phyloP scores from a whole-genome alignment of 1,140 invertebrate species.

The Anthonomus grandis region DNA sequence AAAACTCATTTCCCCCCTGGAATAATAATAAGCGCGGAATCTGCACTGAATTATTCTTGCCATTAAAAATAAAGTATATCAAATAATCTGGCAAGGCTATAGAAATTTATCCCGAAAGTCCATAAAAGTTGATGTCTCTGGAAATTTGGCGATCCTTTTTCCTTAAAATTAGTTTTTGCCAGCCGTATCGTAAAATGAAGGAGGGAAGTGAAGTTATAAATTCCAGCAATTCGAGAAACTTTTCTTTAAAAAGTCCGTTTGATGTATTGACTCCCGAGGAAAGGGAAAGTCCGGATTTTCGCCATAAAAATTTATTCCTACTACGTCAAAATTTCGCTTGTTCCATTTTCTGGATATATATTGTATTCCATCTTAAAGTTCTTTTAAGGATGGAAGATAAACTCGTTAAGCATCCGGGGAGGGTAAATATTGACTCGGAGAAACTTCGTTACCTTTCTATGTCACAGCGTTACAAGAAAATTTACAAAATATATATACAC shows the following conservation, averaged over 20 bases:
- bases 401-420: slow-evolving; percentile 5
- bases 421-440: slow-evolving; percentile 7
- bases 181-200: slow-evolving; percentile 7
- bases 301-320: slow-evolving; percentile 19
- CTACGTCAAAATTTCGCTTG: slow-evolving; percentile 12
- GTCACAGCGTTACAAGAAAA: background rate
- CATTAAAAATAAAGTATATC: too few relatives aligned
- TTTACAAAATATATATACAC: too few relatives aligned
- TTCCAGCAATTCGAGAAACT: slow-evolving; percentile 2
- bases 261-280: slow-evolving; percentile 11
- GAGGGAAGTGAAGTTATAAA: slow-evolving; percentile 6
- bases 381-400: slow-evolving; percentile 8
- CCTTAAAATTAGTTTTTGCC: slow-evolving; percentile 21
- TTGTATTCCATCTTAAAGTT: slow-evolving; percentile 1
- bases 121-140: slow-evolving; percentile 19
- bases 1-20: too few relatives aligned
- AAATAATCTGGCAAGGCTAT: too few relatives aligned
- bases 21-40: too few relatives aligned
- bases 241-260: slow-evolving; percentile 5
- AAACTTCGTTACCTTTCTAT: slow-evolving; percentile 6
- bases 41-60: too few relatives aligned
- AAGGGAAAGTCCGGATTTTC: slow-evolving; percentile 13
- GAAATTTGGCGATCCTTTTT: slow-evolving; percentile 16
- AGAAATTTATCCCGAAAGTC: too few relatives aligned
- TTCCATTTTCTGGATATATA: slow-evolving; percentile 2